A percentile compares a stretch with the other conserved stretches of the same genome.
These are phyloP conservation scores for Orgyia antiqua DNA, from an alignment of 2,888 invertebrate species.

Conservation along the genomic window DNA sequence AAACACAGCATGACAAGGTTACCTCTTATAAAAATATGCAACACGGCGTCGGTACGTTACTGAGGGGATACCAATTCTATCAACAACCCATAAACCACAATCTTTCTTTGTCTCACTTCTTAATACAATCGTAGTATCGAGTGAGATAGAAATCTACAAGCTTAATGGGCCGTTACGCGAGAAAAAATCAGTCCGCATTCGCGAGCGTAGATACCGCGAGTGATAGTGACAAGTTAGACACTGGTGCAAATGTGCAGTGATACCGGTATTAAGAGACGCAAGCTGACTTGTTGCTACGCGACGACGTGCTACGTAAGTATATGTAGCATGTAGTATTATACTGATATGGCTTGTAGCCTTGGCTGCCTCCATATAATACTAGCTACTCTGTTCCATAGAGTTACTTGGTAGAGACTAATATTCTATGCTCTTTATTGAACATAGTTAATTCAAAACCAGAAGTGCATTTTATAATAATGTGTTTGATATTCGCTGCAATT, in stretches of 20 bases:
- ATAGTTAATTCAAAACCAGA: no score
- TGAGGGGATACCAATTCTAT: constrained; percentile 78
- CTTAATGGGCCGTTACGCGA: constrained; percentile 78
- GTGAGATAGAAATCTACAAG: constrained; percentile 76
- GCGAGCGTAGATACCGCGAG: constrained; percentile 76
- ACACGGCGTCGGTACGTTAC: constrained; percentile 72
- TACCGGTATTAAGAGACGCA: constrained; percentile 16
- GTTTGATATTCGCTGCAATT: no score
- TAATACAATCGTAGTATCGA: constrained; percentile 57
- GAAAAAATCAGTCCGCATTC: constrained; percentile 79
- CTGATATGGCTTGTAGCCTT: constrained; percentile 4
- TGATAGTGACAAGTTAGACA: constrained; percentile 70
- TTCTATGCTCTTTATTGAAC: no score
- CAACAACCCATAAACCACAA: constrained; percentile 78
- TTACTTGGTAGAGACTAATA: no score
- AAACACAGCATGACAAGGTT: constrained; percentile 51
- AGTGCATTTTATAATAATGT: no score
- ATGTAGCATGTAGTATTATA: constrained; percentile 1
- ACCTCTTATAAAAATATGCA: constrained; percentile 69
- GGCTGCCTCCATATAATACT: no score
- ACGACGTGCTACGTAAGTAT: constrained; percentile 23
- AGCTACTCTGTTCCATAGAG: no score
- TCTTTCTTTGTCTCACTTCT: constrained; percentile 77
- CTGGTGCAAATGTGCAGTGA: constrained; percentile 54
- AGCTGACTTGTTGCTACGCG: constrained; percentile 47